Evolutionary conservation across 92 coral and sea anemone species (phyloP).

Genomic region (Meandrina meandrites): DNA sequence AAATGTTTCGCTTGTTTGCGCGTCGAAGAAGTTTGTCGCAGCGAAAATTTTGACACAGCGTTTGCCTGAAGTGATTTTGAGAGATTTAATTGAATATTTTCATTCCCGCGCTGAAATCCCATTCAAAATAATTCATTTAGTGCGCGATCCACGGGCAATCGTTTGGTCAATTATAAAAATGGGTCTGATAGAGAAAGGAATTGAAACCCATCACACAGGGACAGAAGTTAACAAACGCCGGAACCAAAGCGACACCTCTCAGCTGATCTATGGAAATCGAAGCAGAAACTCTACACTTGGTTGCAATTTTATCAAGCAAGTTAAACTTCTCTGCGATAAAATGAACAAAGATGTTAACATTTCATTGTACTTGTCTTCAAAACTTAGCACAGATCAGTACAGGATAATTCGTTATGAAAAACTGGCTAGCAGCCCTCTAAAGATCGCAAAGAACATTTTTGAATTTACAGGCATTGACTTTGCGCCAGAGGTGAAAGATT

Average conservation of each 20-base stretch:
- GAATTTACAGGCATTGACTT: conserved; percentile 44
- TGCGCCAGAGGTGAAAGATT: conserved; percentile 35
- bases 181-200: conserved; percentile 12
- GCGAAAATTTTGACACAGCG: conserved; percentile 49
- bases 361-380: not conserved
- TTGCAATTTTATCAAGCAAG: conserved; percentile 22
- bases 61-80: conserved; percentile 34
- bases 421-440: conserved; percentile 13
- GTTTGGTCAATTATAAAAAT: conserved; percentile 51
- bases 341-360: conserved; percentile 43
- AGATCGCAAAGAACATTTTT: conserved; percentile 42
- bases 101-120: conserved; percentile 34
- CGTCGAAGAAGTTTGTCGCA: conserved; percentile 48
- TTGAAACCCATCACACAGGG: not conserved
- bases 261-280: not conserved
- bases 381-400: conserved; percentile 17
- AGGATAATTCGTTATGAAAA: conserved; percentile 63
- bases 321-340: conserved; percentile 44
- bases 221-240: not conserved
- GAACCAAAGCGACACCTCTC: not conserved
- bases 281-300: not conserved
- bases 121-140: conserved; percentile 54
- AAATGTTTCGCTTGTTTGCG: conserved; percentile 51
- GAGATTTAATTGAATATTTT: conserved; percentile 8
- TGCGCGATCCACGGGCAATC: conserved; percentile 73